A percentile compares a stretch with the other conserved stretches of the same genome.
Conservation (phyloP, 2,888 invertebrate genomes). For the Polymixis lichenea region DNA sequence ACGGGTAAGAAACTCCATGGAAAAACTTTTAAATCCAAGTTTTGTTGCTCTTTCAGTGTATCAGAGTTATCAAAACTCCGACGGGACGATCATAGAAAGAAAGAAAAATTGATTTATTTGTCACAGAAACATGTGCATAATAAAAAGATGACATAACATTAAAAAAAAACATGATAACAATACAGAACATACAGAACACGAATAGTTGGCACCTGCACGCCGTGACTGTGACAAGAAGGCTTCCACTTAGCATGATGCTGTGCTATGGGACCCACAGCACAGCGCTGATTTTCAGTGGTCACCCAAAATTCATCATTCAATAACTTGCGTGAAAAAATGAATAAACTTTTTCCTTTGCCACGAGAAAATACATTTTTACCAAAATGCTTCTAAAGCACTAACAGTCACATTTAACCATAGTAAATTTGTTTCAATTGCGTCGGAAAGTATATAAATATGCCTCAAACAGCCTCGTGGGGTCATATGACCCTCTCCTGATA, state of each 20-base stretch:
- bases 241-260: too few species aligned
- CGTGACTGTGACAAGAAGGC: too few species aligned
- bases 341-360: background rate
- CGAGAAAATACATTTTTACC: background rate
- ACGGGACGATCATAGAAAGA: background rate
- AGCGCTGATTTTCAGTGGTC: too few species aligned
- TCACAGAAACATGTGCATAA: too few species aligned
- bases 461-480: constrained; percentile 49
- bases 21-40: background rate
- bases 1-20: background rate
- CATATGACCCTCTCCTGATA: constrained; percentile 59
- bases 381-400: constrained; percentile 19
- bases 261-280: too few species aligned
- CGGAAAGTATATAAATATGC: constrained; percentile 64
- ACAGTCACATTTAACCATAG: constrained; percentile 43
- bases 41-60: background rate
- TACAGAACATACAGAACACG: too few species aligned
- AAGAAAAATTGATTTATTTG: too few species aligned
- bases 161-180: too few species aligned
- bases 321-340: background rate
- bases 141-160: too few species aligned
- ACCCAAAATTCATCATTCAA: background rate
- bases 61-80: background rate
- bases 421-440: constrained; percentile 54
- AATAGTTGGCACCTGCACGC: too few species aligned